phyloP scores from a whole-genome alignment of 2,888 invertebrate species.

The Disparrhopalites patrizii region DNA sequence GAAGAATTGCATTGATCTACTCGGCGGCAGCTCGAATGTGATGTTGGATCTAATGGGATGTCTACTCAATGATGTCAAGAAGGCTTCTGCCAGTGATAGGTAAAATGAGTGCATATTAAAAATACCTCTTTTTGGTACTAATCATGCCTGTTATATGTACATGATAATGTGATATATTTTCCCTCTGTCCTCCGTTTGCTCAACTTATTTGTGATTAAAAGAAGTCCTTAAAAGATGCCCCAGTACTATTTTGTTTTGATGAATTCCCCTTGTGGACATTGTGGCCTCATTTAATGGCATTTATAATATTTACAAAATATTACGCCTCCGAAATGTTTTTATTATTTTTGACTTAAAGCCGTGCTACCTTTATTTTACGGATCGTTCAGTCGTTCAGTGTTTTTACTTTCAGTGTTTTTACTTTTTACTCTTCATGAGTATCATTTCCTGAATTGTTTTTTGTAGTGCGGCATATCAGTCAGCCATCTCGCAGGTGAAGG shows the following conservation, averaged over 20 bases:
- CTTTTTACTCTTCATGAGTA: not conserved
- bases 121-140: too few species aligned
- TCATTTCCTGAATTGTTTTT: slow-evolving; percentile 3
- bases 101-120: too few species aligned
- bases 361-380: too few species aligned
- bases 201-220: too few species aligned
- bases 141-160: not conserved
- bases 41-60: slow-evolving; percentile 48
- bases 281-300: too few species aligned
- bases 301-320: too few species aligned
- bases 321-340: too few species aligned
- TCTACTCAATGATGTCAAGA: slow-evolving; percentile 45
- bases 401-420: not conserved
- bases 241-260: too few species aligned
- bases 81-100: slow-evolving; percentile 46
- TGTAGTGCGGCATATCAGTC: slow-evolving; percentile 46
- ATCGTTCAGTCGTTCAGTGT: not conserved
- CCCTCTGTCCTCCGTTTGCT: too few species aligned
- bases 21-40: slow-evolving; percentile 47
- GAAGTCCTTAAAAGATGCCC: too few species aligned
- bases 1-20: slow-evolving; percentile 47
- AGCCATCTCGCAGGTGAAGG: slow-evolving; percentile 47
- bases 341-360: too few species aligned
- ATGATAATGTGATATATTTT: not conserved
- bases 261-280: too few species aligned